Base-by-base conservation (phyloP, 92 coral and sea anemone species). In the Heliopora coerulea region DNA sequence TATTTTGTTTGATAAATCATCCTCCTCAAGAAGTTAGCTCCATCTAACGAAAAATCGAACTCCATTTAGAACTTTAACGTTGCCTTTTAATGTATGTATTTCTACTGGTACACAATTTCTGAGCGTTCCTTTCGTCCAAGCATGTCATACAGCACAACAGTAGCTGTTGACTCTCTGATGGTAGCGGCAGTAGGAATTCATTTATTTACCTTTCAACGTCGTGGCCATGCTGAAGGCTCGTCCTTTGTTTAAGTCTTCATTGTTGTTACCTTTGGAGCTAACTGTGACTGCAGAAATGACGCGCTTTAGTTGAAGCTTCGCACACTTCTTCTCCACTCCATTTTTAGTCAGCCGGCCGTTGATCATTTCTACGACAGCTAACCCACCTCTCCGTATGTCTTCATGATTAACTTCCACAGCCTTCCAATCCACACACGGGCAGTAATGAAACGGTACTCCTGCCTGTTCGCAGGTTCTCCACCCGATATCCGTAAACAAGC, bases 391-490 rank as follows among this genome's bases (percentile, higher is more conserved):
- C 39, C 49, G 75, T 49, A 84, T 56, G 65, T 86, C 84, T 14
- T 83, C 68, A 59, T 81, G 82, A 67, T 89, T 90, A 18, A 37
- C 28, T 65, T 78, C 80, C 52, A 74, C 58, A 5, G 85, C 77
- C 78, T 87, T 85, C 87, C 88, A 82, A 24, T 80, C 86, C 56
- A 91, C 32, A 78, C 97, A 91, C 75, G 97, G 91, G 75, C 97
- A 91, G 84, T 89, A 89, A 70, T 91, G 97, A 23, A 86, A 85
- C 21, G 91, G 89, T 10, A 91, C 86, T 10, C 96, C 91, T 9
- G 97, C 88, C 46, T 78, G 65, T 52, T 76, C 75, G 74, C 97
- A 91, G 56, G 88, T 87, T 73, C 97, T 91, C 66, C 96, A 82
- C 52, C 57, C 50, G 17, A 91, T 86, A 20, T 82, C 68, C 46